Base-by-base conservation (phyloP, 2,113 vertebrate genomes). In the Prionailurus bengalensis region DNA sequence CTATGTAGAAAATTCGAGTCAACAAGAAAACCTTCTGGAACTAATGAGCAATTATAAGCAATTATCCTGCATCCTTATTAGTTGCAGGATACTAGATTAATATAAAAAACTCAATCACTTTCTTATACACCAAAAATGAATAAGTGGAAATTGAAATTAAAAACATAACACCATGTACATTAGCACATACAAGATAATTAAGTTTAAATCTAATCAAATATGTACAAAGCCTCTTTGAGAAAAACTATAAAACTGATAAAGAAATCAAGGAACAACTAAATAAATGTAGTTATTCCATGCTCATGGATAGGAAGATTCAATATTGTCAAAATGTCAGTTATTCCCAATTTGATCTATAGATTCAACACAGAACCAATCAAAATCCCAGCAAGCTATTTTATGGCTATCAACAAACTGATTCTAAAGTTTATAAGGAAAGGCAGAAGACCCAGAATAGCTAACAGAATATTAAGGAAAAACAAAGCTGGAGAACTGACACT, bases 241-340 rank as follows among this genome's bases (percentile, higher is more conserved):
- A 58, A 73, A 84, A n/a, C n/a, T 58, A 73, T 83, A 36, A 48
- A 83, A 63, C 27, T 51, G 53, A 76, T 84, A 27, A 36, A 74
- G 23, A 93, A 93, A 93, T 70, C 25, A 92, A 81, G 23, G 48
- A 90, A 85, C 33, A 84, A 83, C 39, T 91, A 73, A 82, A 58
- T 58, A 82, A 83, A 71, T 53, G 39, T 42, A 79, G 36, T 7
- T 71, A 58, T 25, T 73, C 19, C 65, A 58, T 70, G n/a, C 70
- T 82, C 55, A 65, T 48, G 21, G 39, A 78, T 27, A 90, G 29
- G 21, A 78, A 90, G 88, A 90, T 55, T 48, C 42, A 23, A 39
- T 58, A 58, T 17, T 92, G 51, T 82, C n/a, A 81, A 82, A 53
- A 55, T 81, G 27, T 82, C 65, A 58, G 9, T 82, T 92, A 48